Percentiles rank a stretch among this genome's conserved stretches.
Evolutionary conservation across 2,797 vertebrate species (phyloP).

Genomic region (Orestias chungarensis): DNA sequence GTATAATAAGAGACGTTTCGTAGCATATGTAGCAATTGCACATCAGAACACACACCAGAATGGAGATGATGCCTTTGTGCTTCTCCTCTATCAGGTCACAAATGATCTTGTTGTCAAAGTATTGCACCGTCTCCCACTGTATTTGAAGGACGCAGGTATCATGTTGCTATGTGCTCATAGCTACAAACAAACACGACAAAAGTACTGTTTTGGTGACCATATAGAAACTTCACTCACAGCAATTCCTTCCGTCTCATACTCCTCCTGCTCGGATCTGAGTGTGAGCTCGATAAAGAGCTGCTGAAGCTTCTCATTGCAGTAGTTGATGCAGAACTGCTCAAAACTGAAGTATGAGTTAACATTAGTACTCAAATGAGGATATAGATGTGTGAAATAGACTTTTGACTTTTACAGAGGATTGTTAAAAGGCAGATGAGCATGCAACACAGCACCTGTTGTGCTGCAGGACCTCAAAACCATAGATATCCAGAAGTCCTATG

Average conservation of each 20-base stretch:
- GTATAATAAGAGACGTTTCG: neutral
- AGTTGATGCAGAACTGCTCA: constrained; percentile 99
- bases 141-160: constrained; percentile 11
- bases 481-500: constrained; percentile 95
- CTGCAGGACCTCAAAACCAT: constrained; percentile 97
- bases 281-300: constrained; percentile 95
- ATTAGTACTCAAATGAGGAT: neutral
- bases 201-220: neutral
- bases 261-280: constrained; percentile 92
- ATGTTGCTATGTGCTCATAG: neutral
- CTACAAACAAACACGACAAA: constrained; percentile 10
- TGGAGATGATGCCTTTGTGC: constrained; percentile 96
- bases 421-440: neutral
- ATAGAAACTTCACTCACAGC: constrained; percentile 79
- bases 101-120: constrained; percentile 99
- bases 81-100: constrained; percentile 98
- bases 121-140: constrained; percentile 96
- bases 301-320: constrained; percentile 98
- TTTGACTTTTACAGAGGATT: neutral
- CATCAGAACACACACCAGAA: constrained; percentile 82
- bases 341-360: constrained; percentile 79
- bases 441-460: constrained; percentile 87
- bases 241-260: constrained; percentile 91
- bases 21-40: neutral
- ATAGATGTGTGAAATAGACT: neutral